These are phyloP conservation scores for Australoheros facetus DNA, from an alignment of 2,797 vertebrate genomes.

Conservation along the genomic window DNA sequence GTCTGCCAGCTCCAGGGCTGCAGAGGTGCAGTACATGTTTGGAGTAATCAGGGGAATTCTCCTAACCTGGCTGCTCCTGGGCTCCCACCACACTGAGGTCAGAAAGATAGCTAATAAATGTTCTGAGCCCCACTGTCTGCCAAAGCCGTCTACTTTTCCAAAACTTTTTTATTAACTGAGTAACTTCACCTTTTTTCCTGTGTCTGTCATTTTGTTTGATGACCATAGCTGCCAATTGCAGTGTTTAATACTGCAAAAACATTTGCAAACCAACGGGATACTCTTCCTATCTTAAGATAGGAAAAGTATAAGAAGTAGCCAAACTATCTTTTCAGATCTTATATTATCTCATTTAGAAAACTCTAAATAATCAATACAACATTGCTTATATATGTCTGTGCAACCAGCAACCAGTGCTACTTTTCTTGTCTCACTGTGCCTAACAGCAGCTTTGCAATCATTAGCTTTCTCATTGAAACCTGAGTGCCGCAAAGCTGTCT, in stretches of 20 bases:
- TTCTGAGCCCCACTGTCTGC: background rate
- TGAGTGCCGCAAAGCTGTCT: background rate
- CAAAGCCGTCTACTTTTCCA: background rate
- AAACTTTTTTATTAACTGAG: background rate
- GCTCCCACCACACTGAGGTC: background rate
- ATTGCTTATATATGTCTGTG: background rate
- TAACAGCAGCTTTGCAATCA: background rate
- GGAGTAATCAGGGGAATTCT: conserved; percentile 1
- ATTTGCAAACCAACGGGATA: background rate
- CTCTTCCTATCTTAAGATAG: too few relatives aligned
- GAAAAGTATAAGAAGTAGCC: background rate
- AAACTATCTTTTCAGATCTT: background rate
- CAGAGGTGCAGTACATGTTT: conserved; percentile 1
- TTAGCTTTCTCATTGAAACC: background rate
- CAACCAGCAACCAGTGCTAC: background rate
- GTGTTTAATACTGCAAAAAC: background rate
- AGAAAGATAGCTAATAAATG: background rate
- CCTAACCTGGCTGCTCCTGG: background rate
- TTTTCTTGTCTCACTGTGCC: too few relatives aligned
- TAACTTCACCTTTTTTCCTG: background rate
- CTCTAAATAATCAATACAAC: background rate
- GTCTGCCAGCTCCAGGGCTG: conserved; percentile 10
- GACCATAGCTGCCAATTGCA: background rate
- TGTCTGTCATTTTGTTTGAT: background rate
- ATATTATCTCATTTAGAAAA: background rate